Conservation (phyloP, 1,140 invertebrate genomes). For the Hesperophylax magnus region DNA sequence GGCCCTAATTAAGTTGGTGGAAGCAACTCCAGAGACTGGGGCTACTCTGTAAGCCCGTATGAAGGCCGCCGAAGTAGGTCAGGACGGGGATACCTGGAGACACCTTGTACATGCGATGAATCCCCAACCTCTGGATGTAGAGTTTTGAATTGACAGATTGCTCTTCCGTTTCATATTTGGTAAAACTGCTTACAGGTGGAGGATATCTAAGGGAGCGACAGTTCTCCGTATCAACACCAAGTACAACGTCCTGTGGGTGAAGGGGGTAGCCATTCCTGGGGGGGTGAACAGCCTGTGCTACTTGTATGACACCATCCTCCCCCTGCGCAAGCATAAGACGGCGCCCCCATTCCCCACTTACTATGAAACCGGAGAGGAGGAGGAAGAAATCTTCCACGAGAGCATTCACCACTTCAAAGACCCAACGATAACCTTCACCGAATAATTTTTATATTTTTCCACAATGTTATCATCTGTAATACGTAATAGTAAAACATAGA, state of each 20-base stretch:
- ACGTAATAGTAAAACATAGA: too few relatives aligned
- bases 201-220: constrained; percentile 81
- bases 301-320: constrained; percentile 86
- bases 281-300: constrained; percentile 84
- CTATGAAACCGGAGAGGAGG: constrained; percentile 71
- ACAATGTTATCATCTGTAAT: not conserved
- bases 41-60: too few relatives aligned
- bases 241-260: constrained; percentile 92
- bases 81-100: too few relatives aligned
- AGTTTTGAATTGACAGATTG: too few relatives aligned
- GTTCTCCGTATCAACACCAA: constrained; percentile 94
- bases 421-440: constrained; percentile 78
- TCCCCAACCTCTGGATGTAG: too few relatives aligned
- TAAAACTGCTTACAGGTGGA: constrained; percentile 67
- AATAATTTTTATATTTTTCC: constrained; percentile 60
- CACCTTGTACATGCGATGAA: too few relatives aligned
- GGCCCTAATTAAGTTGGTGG: too few relatives aligned
- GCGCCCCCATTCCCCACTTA: constrained; percentile 88
- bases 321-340: constrained; percentile 71
- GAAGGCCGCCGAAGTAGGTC: too few relatives aligned
- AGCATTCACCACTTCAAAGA: constrained; percentile 80
- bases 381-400: constrained; percentile 82
- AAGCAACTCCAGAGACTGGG: too few relatives aligned
- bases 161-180: too few relatives aligned
- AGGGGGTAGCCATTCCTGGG: constrained; percentile 86